Percentiles rank a stretch among this genome's conserved stretches.
Evolutionary conservation across 2,888 invertebrate species (phyloP).

Genomic region (Epicampocera succincta): DNA sequence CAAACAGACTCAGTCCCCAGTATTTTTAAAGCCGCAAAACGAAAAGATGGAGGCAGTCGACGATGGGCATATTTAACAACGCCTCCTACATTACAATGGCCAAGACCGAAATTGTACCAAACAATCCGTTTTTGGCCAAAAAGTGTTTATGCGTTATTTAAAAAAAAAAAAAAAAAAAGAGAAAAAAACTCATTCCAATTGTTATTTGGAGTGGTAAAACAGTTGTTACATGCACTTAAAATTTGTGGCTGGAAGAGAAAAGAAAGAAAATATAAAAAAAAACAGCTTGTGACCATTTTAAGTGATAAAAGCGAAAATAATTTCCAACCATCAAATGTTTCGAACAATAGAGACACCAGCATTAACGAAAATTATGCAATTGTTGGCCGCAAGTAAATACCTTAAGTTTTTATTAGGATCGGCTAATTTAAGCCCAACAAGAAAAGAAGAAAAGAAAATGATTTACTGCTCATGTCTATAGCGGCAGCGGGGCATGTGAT

Average conservation of each 20-base stretch:
- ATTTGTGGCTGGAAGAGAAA: slow-evolving; percentile 54
- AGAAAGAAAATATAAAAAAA: no score
- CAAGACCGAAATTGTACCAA: slow-evolving; percentile 26
- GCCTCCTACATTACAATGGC: slow-evolving; percentile 57
- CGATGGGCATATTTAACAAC: slow-evolving; percentile 64
- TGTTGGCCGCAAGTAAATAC: slow-evolving; percentile 12
- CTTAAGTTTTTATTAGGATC: slow-evolving; percentile 15
- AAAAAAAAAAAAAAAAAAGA: no score
- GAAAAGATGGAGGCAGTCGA: slow-evolving; percentile 40
- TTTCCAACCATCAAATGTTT: slow-evolving; percentile 13
- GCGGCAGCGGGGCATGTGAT: no score
- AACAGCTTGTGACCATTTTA: slow-evolving; percentile 49
- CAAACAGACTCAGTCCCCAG: no score
- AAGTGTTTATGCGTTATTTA: slow-evolving; percentile 55
- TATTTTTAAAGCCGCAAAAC: no score
- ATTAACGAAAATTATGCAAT: slow-evolving; percentile 51
- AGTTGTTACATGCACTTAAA: slow-evolving; percentile 68
- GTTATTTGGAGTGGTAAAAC: slow-evolving; percentile 69
- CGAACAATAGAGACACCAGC: slow-evolving; percentile 25
- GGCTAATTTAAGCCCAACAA: neutral
- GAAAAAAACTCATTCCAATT: slow-evolving; percentile 25
- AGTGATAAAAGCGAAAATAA: slow-evolving; percentile 52
- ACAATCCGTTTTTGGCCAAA: slow-evolving; percentile 44
- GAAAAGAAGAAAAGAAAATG: neutral
- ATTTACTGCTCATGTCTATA: no score